Evolutionary conservation across 2,797 vertebrate species (phyloP).

Genomic region (Synanceia verrucosa): DNA sequence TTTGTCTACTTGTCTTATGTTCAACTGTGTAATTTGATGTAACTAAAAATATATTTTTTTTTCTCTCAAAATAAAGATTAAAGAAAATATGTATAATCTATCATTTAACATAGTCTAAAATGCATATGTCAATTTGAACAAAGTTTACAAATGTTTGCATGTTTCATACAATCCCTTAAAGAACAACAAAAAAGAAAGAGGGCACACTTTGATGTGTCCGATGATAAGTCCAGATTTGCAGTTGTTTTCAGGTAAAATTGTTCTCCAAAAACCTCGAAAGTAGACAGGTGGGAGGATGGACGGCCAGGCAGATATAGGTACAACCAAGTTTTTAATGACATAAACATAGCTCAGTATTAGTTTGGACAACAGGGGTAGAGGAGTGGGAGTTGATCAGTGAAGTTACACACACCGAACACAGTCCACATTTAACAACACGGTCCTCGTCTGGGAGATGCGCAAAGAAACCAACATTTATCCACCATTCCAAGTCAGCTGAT

Average conservation of each 20-base stretch:
- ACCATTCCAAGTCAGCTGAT: slow-evolving; percentile 88
- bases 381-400: slow-evolving; percentile 83
- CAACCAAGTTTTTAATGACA: slow-evolving; percentile 68
- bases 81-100: slow-evolving; percentile 80
- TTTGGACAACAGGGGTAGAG: slow-evolving; percentile 77
- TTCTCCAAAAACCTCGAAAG: slow-evolving; percentile 47
- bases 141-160: slow-evolving; percentile 82
- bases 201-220: slow-evolving; percentile 47
- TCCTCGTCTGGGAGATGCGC: slow-evolving; percentile 85
- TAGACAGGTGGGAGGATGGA: slow-evolving; percentile 56
- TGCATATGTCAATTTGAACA: slow-evolving; percentile 85
- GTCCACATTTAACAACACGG: slow-evolving; percentile 86
- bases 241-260: slow-evolving; percentile 51
- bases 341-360: slow-evolving; percentile 74
- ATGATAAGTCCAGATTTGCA: slow-evolving; percentile 59
- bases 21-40: slow-evolving; percentile 59
- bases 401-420: slow-evolving; percentile 91
- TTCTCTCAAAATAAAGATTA: slow-evolving; percentile 79
- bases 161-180: slow-evolving; percentile 86
- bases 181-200: slow-evolving; percentile 66
- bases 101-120: slow-evolving; percentile 77
- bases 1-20: slow-evolving; percentile 52
- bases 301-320: slow-evolving; percentile 65
- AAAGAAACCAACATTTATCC: slow-evolving; percentile 92
- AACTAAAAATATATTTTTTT: slow-evolving; percentile 84